Base-by-base conservation (phyloP, 2,888 invertebrate genomes). In the Diarsia rubi region DNA sequence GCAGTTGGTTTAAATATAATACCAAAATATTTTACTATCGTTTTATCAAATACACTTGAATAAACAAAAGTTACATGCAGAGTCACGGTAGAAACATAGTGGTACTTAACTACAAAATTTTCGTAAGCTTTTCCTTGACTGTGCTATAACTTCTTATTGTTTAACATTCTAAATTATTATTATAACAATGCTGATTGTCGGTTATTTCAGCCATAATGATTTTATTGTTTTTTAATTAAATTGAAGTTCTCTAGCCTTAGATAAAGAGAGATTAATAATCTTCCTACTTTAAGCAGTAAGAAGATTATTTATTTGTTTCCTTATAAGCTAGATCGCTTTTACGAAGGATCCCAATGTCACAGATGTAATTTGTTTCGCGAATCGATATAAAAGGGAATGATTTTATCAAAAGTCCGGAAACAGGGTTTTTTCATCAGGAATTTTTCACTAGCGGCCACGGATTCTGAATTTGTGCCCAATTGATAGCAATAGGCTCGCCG, bases 121-220 rank as follows among this genome's bases (percentile, higher is more conserved):
- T 78, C 42, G 60, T 65, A 54, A 77, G 19, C 19, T 70, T 69
- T 70, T 78, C 47, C 65, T 78, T 78, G 79, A 72, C 47, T 21
- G 42, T 1, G 42, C 45, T 31, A 59, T 79, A 59, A 78, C 42
- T 65, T 60, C 31, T 65, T 76, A 82, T 65, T 62, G 69, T 64
- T 44, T n/a, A 42, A 65, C 63, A 69, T 76, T 77, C 1, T 1
- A 49, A 57, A 75, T 78, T 63, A 82, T 44, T 76, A 21, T 76
- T 19, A 59, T 31, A 81, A 69, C 52, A 59, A 79, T 42, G 27
- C 12, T 31, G 0, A 54, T 47, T n/a, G 19, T 65, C 11, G 11
- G n/a, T 60, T n/a, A 62, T 65, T 24, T 19, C 6, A 24, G 5
- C 14, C 11, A 21, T 47, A 59, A 64, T 24, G 9, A 16, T 57